These are phyloP conservation scores for Stenodema calcarata DNA, from an alignment of 2,888 invertebrate species.

Conservation along the genomic window DNA sequence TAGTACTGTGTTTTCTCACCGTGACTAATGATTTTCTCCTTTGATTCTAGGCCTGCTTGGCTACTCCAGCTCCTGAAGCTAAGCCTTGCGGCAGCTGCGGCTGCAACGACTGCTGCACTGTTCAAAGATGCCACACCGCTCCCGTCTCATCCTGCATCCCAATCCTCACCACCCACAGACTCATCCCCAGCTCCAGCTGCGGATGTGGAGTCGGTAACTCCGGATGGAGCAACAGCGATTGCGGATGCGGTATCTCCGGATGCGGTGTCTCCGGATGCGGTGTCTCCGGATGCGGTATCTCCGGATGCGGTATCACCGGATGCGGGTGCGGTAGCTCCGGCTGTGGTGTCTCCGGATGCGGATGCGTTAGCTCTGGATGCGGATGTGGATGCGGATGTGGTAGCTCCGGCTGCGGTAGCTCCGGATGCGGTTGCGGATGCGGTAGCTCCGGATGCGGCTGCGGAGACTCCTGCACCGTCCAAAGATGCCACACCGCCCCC, in stretches of 20 bases:
- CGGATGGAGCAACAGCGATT: not conserved
- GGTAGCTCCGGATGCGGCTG: not conserved
- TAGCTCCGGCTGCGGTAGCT: not conserved
- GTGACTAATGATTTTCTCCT: not conserved
- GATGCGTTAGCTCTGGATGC: not conserved
- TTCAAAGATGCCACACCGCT: constrained; percentile 24
- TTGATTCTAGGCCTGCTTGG: not conserved
- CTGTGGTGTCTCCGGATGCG: not conserved
- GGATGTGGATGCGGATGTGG: not conserved
- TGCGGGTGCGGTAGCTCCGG: not conserved
- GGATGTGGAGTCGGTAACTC: not conserved
- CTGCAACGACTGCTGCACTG: not conserved
- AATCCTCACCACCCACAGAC: constrained; percentile 6
- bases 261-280: not conserved
- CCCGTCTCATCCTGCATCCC: constrained; percentile 2
- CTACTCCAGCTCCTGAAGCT: not conserved
- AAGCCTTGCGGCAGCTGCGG: not conserved
- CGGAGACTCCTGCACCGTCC: not conserved
- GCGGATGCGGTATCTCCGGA: not conserved
- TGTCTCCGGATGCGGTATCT: not conserved
- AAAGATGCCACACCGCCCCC: constrained; percentile 11
- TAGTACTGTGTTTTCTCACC: too few relatives aligned
- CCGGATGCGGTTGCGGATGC: not conserved
- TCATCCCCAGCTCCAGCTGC: not conserved
- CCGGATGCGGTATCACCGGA: not conserved